Evolutionary conservation across 2,888 invertebrate species (phyloP), one percentile per base, ranked within the genome.

Genomic region (Cepaea hortensis): DNA sequence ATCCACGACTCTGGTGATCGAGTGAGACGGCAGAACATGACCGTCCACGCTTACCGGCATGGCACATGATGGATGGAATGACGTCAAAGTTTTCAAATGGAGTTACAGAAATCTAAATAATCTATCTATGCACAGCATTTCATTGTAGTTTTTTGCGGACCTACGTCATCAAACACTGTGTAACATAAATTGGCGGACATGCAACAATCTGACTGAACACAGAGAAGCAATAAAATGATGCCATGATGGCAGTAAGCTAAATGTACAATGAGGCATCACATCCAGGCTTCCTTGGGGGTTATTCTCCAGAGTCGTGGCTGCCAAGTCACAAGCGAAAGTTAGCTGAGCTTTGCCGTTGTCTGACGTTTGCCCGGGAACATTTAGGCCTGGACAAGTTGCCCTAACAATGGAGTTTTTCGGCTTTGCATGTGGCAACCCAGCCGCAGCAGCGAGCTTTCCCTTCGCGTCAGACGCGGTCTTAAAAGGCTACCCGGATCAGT

Each of bases 401-500:
- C 61, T 7, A 79, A 61, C 35, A 6, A 84, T 85, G 80, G 85
- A 85, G 61, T 80, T 62, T 61, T 85, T 85, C 20, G 79, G 85
- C 4, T 72, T 85, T 55, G 73, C 85, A 9, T 80, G 68, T 35
- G 73, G 80, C 9, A 76, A 46, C 20, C 80, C 85, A 3, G 6
- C 46, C 20, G 48, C 72, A 48, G 85, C 62, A 5, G 80, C 72
- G 18, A 55, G 18, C 61, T 85, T 80, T 72, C 80, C 85, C 7
- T 85, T 68, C 77, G 1, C 80, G 11, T 61, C 55, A 55, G 85
- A 85, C 61, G 61, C 80, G 11, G 68, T 85, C 15, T 73, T 85
- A 61, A 79, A 80, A 70, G 61, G 46, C 5, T 85, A 80, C 73
- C 79, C 79, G 3, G 72, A 6, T 2, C 62, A 55, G 13, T 50